Percentiles rank a stretch among this genome's conserved stretches.
Evolutionary conservation across 2,797 vertebrate genomes (phyloP).

Genomic region (Ctenopoma kingsleyae): DNA sequence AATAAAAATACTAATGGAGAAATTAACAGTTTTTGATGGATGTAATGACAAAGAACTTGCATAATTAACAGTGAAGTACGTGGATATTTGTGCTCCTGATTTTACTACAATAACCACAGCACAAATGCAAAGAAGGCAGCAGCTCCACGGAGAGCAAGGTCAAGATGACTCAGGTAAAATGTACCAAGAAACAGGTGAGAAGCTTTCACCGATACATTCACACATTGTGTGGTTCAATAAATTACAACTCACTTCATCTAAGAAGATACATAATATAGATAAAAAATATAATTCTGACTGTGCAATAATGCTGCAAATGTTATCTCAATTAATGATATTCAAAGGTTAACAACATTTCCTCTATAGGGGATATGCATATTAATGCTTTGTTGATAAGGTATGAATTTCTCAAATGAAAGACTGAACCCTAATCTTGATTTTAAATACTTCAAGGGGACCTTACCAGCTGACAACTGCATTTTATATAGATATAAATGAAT

Average conservation of each 20-base stretch:
- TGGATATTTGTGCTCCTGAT: constrained; percentile 23
- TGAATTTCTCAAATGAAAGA: not conserved
- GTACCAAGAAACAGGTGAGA: constrained; percentile 41
- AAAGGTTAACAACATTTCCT: not conserved
- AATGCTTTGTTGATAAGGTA: not conserved
- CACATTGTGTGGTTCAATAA: not conserved
- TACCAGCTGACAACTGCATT: too few relatives aligned
- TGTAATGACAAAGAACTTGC: constrained; percentile 54
- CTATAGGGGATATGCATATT: not conserved
- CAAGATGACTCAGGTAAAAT: constrained; percentile 60
- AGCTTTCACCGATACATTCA: not conserved
- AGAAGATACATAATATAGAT: not conserved
- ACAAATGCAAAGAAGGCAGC: not conserved
- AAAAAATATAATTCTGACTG: not conserved
- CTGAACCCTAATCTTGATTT: not conserved
- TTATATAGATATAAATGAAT: too few relatives aligned
- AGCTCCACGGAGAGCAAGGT: constrained; percentile 48
- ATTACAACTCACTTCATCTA: not conserved
- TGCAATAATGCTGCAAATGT: not conserved
- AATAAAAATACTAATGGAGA: constrained; percentile 84
- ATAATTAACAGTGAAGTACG: constrained; percentile 10
- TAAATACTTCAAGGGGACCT: too few relatives aligned
- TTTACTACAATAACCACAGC: constrained; percentile 17
- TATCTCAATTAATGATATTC: not conserved
- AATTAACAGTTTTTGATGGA: constrained; percentile 67